A percentile compares a stretch with the other conserved stretches of the same genome.
Evolutionary conservation across 1,140 invertebrate species (phyloP).

Genomic region (Varroa destructor): DNA sequence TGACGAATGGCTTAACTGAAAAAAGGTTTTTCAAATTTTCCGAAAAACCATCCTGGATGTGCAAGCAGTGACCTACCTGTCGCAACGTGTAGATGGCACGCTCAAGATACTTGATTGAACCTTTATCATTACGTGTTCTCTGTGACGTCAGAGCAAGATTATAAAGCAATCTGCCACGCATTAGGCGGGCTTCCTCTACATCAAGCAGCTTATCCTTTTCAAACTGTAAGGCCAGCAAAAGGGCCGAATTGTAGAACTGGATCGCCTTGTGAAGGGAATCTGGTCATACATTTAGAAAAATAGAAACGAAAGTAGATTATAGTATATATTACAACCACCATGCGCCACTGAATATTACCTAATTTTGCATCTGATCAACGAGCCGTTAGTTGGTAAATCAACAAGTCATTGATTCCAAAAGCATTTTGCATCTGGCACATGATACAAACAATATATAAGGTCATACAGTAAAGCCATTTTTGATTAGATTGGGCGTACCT

Average conservation of each 20-base stretch:
- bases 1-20: too few relatives aligned
- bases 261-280: constrained; percentile 9
- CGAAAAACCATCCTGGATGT: too few relatives aligned
- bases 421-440: too few relatives aligned
- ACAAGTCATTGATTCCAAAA: too few relatives aligned
- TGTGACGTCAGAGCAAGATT: constrained; percentile 2
- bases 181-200: constrained; percentile 8
- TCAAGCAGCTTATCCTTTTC: constrained; percentile 2
- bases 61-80: not conserved
- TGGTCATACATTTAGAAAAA: not conserved
- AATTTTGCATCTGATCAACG: too few relatives aligned
- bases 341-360: too few relatives aligned
- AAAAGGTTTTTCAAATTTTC: too few relatives aligned
- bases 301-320: too few relatives aligned
- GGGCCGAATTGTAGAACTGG: constrained; percentile 22
- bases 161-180: constrained; percentile 16
- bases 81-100: constrained; percentile 3
- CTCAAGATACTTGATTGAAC: constrained; percentile 1
- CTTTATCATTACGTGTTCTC: not conserved
- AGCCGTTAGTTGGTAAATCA: too few relatives aligned
- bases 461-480: too few relatives aligned
- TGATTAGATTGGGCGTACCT: not conserved
- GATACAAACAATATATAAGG: too few relatives aligned
- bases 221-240: constrained; percentile 10
- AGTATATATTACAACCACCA: too few relatives aligned